Conservation (phyloP, 2,797 vertebrate genomes). For the Anguilla megastoma region DNA sequence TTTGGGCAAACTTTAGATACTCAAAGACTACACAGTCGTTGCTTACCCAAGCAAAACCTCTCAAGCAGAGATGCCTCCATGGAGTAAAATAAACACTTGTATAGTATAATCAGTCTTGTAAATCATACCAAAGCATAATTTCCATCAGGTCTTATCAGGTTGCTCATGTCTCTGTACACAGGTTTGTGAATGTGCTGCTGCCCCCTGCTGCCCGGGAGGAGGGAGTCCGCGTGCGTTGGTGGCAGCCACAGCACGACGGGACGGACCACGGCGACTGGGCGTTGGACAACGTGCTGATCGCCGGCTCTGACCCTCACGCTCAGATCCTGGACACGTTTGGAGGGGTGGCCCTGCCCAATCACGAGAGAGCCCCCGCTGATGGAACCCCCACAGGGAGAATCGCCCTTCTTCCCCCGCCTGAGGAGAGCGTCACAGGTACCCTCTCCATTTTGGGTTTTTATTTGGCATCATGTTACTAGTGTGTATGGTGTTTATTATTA, state of each 20-base stretch:
- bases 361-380: slow-evolving; percentile 87
- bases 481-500: not conserved
- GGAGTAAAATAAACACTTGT: not conserved
- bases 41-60: not conserved
- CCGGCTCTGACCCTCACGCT: slow-evolving; percentile 85
- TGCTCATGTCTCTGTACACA: slow-evolving; percentile 52
- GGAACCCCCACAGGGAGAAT: slow-evolving; percentile 77
- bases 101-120: not conserved
- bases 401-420: slow-evolving; percentile 73
- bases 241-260: slow-evolving; percentile 94
- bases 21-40: not conserved
- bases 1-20: not conserved
- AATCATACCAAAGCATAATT: not conserved
- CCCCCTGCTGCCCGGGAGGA: slow-evolving; percentile 84
- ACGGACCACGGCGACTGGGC: slow-evolving; percentile 95
- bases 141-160: not conserved
- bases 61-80: not conserved
- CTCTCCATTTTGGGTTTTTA: not conserved
- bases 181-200: slow-evolving; percentile 96
- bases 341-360: slow-evolving; percentile 84
- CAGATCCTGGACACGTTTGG: slow-evolving; percentile 96
- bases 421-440: slow-evolving; percentile 76
- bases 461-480: not conserved
- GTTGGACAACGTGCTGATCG: slow-evolving; percentile 91
- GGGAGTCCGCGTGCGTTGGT: slow-evolving; percentile 94